Conservation (phyloP, 2,888 invertebrate genomes). For the Papilio protenor region DNA sequence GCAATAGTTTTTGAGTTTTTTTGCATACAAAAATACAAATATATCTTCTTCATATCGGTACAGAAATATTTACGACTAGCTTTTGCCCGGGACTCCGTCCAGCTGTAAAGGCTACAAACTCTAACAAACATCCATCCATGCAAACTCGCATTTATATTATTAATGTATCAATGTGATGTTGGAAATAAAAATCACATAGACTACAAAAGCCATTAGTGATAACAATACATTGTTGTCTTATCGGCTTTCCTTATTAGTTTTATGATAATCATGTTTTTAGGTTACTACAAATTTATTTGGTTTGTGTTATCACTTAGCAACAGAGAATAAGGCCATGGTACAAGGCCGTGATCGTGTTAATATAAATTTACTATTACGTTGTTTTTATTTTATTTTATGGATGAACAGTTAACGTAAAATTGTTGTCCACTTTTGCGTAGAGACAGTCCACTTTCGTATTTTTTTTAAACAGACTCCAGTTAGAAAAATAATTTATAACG, state of each 20-base stretch:
- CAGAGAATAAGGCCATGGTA: slow-evolving; percentile 6
- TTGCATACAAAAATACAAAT: too few relatives aligned
- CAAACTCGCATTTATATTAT: too few relatives aligned
- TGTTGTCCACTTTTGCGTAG: not conserved
- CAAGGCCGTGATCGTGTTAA: slow-evolving; percentile 17
- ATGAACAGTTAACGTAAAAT: too few relatives aligned
- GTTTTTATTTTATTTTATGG: not conserved
- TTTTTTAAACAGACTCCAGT: not conserved
- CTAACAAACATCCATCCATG: too few relatives aligned
- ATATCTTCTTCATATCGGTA: too few relatives aligned
- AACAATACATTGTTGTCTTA: slow-evolving; percentile 36
- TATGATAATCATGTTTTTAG: slow-evolving; percentile 38
- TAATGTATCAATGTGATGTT: too few relatives aligned
- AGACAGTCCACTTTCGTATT: not conserved
- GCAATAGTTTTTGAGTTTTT: too few relatives aligned
- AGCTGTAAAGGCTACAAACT: too few relatives aligned
- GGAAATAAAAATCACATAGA: slow-evolving; percentile 12
- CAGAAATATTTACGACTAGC: not conserved
- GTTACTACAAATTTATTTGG: slow-evolving; percentile 34
- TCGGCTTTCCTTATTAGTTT: slow-evolving; percentile 38
- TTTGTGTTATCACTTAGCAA: slow-evolving; percentile 26
- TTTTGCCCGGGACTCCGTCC: too few relatives aligned
- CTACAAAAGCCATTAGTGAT: slow-evolving; percentile 31
- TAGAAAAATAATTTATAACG: not conserved
- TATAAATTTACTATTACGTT: not conserved